Evolutionary conservation across 1,140 invertebrate species (phyloP).

Genomic region (Trichomalopsis sarcophagae): DNA sequence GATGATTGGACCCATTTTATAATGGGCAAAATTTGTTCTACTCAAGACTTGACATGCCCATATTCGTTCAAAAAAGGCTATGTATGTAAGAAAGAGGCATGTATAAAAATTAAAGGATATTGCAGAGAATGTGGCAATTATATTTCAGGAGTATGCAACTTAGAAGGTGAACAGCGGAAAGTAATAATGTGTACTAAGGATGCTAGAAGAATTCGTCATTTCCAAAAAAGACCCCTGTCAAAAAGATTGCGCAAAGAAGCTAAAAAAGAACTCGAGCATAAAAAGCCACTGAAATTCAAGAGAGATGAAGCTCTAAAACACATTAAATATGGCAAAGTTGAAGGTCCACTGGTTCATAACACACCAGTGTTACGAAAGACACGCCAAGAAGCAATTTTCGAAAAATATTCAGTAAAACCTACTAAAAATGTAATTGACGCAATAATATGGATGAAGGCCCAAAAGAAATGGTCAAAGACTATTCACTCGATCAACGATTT

Average conservation of each 20-base stretch:
- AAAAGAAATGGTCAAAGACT: background rate
- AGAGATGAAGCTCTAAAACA: background rate
- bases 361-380: conserved; percentile 20
- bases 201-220: background rate
- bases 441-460: background rate
- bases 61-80: conserved; percentile 15
- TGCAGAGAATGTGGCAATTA: conserved; percentile 12
- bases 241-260: background rate
- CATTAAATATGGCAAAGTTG: conserved; percentile 8
- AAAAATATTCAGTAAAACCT: background rate
- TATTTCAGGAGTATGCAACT: background rate
- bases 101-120: background rate
- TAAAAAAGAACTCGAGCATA: background rate
- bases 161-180: background rate
- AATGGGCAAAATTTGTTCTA: background rate
- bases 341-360: background rate
- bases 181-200: background rate
- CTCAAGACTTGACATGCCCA: background rate
- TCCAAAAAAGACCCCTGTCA: conserved; percentile 1
- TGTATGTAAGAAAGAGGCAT: background rate
- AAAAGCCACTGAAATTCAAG: conserved; percentile 9
- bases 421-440: conserved; percentile 10
- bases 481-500: background rate
- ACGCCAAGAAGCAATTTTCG: background rate
- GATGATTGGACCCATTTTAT: background rate